These are phyloP conservation scores for Chelmon rostratus DNA, from an alignment of 2,797 vertebrate genomes.

Conservation along the genomic window DNA sequence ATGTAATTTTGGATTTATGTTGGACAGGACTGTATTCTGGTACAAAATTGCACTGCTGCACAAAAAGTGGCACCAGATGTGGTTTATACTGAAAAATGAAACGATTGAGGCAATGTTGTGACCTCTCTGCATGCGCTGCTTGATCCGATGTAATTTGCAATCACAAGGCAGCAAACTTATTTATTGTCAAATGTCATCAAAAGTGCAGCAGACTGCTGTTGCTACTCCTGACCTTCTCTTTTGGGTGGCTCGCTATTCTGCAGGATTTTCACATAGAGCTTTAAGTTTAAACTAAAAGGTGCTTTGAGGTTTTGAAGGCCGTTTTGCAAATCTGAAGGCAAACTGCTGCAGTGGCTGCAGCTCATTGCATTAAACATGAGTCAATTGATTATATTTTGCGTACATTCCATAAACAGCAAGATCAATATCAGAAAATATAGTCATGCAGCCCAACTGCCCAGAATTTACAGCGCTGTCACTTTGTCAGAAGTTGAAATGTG, in stretches of 20 bases:
- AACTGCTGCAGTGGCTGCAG: background rate
- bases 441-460: background rate
- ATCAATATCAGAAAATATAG: background rate
- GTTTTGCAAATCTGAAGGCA: background rate
- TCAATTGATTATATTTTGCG: background rate
- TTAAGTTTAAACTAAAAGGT: background rate
- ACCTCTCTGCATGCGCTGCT: background rate
- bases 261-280: background rate
- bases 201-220: background rate
- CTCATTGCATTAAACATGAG: constrained; percentile 5
- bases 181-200: background rate
- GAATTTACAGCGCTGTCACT: no score
- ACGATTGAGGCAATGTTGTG: no score
- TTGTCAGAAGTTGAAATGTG: constrained; percentile 17
- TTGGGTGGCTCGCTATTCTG: no score
- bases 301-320: background rate
- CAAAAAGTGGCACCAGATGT: background rate
- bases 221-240: no score
- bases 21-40: background rate
- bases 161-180: background rate
- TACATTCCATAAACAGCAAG: background rate
- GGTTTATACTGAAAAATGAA: background rate
- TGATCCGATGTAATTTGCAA: background rate
- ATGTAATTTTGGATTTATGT: background rate
- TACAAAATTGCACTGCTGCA: background rate